Conservation (phyloP, 2,888 invertebrate species). For the Thecocarcelia acutangulata region DNA sequence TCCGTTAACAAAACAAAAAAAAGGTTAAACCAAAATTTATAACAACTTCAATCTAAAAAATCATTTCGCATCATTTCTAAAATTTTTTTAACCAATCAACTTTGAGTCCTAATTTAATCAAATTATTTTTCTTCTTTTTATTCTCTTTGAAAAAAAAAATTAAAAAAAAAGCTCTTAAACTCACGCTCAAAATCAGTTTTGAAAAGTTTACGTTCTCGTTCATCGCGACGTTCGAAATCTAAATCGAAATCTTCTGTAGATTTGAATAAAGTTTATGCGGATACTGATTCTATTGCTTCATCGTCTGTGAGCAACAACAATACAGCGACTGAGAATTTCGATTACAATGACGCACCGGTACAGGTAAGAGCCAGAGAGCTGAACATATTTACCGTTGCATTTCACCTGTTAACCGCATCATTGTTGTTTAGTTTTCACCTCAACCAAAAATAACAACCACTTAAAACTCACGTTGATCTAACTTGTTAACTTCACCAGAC, state of each 20-base stretch:
- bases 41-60: conserved; percentile 4
- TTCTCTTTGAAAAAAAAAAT: conserved; percentile 19
- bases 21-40: conserved; percentile 13
- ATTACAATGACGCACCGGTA: conserved; percentile 60
- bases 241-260: conserved; percentile 74
- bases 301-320: conserved; percentile 40
- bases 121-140: conserved; percentile 33
- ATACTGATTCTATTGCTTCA: conserved; percentile 51
- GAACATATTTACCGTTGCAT: conserved; percentile 14
- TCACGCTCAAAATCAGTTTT: conserved; percentile 76
- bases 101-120: conserved; percentile 20
- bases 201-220: conserved; percentile 76
- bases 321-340: conserved; percentile 35
- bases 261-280: conserved; percentile 65
- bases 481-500: conserved; percentile 18
- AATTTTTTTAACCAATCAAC: neutral
- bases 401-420: conserved; percentile 32
- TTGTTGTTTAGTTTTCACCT: conserved; percentile 36
- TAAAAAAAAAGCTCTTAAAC: conserved; percentile 72
- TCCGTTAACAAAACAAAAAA: conserved; percentile 21
- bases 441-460: conserved; percentile 3
- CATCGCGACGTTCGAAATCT: conserved; percentile 72
- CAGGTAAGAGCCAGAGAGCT: conserved; percentile 58
- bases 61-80: conserved; percentile 4
- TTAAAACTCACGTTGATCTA: conserved; percentile 3